Evolutionary conservation across 2,797 vertebrate species (phyloP).

Genomic region (Cirrhinus molitorella): DNA sequence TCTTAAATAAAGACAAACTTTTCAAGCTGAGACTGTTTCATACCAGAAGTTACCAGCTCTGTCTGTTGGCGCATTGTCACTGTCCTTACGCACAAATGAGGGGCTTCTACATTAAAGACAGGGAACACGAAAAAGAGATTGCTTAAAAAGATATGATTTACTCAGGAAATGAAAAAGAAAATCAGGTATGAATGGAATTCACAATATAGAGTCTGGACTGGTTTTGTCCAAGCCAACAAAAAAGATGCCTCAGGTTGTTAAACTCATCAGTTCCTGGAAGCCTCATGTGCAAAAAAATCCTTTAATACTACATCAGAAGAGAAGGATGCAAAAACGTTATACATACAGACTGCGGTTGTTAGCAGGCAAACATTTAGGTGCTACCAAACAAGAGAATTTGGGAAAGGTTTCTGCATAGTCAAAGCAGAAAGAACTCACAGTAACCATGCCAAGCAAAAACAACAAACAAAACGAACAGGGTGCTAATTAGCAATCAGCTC

Average conservation of each 20-base stretch:
- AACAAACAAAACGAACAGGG: slow-evolving; percentile 56
- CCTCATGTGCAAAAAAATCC: background rate
- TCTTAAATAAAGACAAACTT: no score
- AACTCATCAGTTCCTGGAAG: slow-evolving; percentile 18
- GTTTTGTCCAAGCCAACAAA: slow-evolving; percentile 24
- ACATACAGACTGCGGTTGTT: background rate
- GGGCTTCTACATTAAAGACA: no score
- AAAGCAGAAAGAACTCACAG: slow-evolving; percentile 38
- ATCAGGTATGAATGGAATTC: slow-evolving; percentile 17
- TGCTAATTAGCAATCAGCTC: slow-evolving; percentile 68
- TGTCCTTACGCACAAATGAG: no score
- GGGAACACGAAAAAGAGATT: background rate
- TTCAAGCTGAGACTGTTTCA: no score
- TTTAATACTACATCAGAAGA: background rate
- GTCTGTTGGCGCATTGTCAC: no score
- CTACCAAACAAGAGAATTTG: slow-evolving; percentile 38
- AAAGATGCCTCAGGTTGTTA: slow-evolving; percentile 16
- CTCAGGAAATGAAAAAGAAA: slow-evolving; percentile 43
- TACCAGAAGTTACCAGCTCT: no score
- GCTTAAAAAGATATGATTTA: background rate
- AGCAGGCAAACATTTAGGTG: slow-evolving; percentile 32
- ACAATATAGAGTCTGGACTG: slow-evolving; percentile 10
- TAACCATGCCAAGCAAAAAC: slow-evolving; percentile 62
- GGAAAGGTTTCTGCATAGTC: slow-evolving; percentile 21
- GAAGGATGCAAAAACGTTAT: background rate